phyloP scores from a whole-genome alignment of 1,140 invertebrate genomes.

The Papilio polyxenes region DNA sequence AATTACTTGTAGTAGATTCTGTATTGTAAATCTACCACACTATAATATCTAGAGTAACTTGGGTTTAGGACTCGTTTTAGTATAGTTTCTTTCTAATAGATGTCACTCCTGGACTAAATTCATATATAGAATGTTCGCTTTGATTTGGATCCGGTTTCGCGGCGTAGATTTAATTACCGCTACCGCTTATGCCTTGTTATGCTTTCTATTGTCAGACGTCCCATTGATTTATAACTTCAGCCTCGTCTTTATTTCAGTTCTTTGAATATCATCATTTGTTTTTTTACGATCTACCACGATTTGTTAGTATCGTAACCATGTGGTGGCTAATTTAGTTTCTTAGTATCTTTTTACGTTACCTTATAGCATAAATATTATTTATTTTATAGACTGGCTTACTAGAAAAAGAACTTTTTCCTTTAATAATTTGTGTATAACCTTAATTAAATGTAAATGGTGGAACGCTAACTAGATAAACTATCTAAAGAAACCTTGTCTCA shows the following conservation, averaged over 20 bases:
- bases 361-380: slow-evolving; percentile 35
- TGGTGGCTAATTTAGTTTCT: slow-evolving; percentile 47
- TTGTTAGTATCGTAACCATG: slow-evolving; percentile 59
- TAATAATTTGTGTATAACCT: no score
- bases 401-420: no score
- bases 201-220: slow-evolving; percentile 61
- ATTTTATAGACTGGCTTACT: not conserved
- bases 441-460: not conserved
- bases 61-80: no score
- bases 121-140: no score
- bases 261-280: slow-evolving; percentile 65
- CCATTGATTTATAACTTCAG: slow-evolving; percentile 65
- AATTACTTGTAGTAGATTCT: no score
- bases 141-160: no score
- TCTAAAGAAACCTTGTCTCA: no score
- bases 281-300: slow-evolving; percentile 63
- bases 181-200: slow-evolving; percentile 42
- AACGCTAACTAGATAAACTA: no score
- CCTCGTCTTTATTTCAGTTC: slow-evolving; percentile 67
- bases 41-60: no score
- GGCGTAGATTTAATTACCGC: slow-evolving; percentile 6
- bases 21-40: no score
- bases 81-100: not conserved
- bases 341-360: slow-evolving; percentile 37
- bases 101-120: not conserved